Evolutionary conservation across 2,113 vertebrate genomes (phyloP), one percentile per base, ranked within the genome.

Genomic region (Oophaga pumilio): DNA sequence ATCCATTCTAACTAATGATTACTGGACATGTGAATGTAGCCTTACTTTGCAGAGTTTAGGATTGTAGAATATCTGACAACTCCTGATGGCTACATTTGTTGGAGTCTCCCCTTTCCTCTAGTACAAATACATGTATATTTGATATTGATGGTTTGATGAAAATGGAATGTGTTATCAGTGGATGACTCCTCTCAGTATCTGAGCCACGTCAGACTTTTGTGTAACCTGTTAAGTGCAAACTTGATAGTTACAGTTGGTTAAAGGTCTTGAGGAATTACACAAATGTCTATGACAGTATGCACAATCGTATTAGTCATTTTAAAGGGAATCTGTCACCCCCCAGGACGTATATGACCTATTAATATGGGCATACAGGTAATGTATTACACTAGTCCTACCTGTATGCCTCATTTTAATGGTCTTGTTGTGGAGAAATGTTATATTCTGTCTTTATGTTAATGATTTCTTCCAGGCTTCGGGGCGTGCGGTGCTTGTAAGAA

Each of bases 251-350:
- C 17, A n/a, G n/a, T 56, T 49, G 79, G 79, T 64, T 59, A 82
- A 82, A 82, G 79, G 59, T 66, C 79, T 60, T 80, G 26, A 80
- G 24, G 57, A 82, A 13, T 49, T 66, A 57, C 24, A 22, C 8
- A 59, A 17, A 49, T 82, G 17, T 15, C 8, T 64, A 49, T 43
- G 9, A n/a, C 18, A 49, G 12, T 66, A 50, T 49, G 13, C 14
- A 64, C 20, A 56, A 1, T 77, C 14, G 56, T n/a, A 20, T 56
- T 77, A 77, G 52, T 56, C n/a, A 77, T 52, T 76, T 43, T 20
- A 49, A 22, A 76, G 15, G 33, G 33, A 43, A 43, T 43, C 33
- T 43, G 33, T 43, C 33, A 43, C 33, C 33, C 33, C 33, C 33
- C 33, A 3, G 33, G 33, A 43, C 5, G 3, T 43, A 43, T 43